Base-by-base conservation (phyloP, 2,797 vertebrate genomes). In the Anableps anableps region DNA sequence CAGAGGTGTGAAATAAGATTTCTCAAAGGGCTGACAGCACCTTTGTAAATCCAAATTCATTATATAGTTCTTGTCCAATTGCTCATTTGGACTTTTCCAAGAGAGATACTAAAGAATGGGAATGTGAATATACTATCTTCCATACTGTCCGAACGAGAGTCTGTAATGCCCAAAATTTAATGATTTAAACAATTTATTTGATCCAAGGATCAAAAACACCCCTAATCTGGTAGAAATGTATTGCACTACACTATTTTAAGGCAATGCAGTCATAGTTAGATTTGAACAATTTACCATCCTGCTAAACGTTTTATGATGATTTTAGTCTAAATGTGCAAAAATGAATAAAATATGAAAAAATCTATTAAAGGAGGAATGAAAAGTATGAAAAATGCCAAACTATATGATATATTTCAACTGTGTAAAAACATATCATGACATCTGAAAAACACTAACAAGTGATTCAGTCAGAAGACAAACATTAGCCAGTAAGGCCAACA, bases 401-500 rank as follows among this genome's bases (percentile, higher is more conserved):
- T 41, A 41, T 26, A 41, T 34, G 29, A 73, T 73, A 11, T 73
- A 36, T 36, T 9, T 36, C 34, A 43, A n/a, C 26, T 3, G 19
- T 13, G 11, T 26, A 68, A 68, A 68, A 41, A 41, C 23, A 41
- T 62, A 19, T 64, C 17, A 36, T 34, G 21, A 41, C 21, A 6
- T 68, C 64, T 68, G 64, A 14, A 9, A 66, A 68, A 26, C 19
- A 68, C 36, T 9, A 68, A 68, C 3, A 23, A 23, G 72, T 23
- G 31, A 34, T 36, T 43, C 55, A 62, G 38, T 26, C 36, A 43
- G 21, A 70, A n/a, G 9, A 11, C 38, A 70, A 70, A n/a, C 76
- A 55, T 74, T 79, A 82, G 77, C 86, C 80, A 85, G 50, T 70
- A 77, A 84, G 80, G 87, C 23, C 76, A 87, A 2, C 76, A 50